Percentiles rank a stretch among this genome's conserved stretches.
These are phyloP conservation scores for Chymomyza amoena DNA, from an alignment of 2,888 invertebrate species.

Conservation along the genomic window DNA sequence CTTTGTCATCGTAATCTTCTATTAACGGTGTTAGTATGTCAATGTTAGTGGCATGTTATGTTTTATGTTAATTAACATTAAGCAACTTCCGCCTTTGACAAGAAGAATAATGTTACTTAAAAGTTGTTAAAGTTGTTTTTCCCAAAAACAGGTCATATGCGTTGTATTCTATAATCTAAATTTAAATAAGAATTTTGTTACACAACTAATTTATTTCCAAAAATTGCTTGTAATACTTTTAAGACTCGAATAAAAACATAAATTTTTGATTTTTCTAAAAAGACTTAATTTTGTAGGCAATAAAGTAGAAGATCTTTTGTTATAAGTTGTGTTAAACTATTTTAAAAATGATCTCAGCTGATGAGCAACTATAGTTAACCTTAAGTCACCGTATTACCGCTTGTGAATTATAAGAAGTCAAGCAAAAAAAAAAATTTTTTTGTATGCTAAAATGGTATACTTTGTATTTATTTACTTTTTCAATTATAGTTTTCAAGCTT, in stretches of 20 bases:
- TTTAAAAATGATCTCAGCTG: neutral
- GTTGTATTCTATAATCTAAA: neutral
- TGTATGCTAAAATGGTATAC: no score
- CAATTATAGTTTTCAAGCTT: no score
- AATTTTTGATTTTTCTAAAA: no score
- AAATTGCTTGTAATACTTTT: no score
- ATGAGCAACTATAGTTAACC: neutral
- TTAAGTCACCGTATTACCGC: neutral
- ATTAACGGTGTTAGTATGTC: conserved; percentile 60
- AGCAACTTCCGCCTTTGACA: conserved; percentile 20
- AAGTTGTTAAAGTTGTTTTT: neutral
- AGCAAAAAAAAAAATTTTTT: no score
- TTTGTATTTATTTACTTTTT: no score
- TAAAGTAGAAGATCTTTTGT: no score
- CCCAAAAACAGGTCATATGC: neutral
- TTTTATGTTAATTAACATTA: conserved; percentile 13
- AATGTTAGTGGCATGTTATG: conserved; percentile 43
- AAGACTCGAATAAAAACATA: no score
- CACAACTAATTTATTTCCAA: no score
- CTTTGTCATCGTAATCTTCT: neutral
- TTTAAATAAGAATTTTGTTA: no score
- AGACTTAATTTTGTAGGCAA: no score
- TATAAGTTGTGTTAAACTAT: neutral
- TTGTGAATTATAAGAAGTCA: neutral
- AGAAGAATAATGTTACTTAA: neutral